Conservation (phyloP, 2,888 invertebrate species). For the Linnaemya tessellans region DNA sequence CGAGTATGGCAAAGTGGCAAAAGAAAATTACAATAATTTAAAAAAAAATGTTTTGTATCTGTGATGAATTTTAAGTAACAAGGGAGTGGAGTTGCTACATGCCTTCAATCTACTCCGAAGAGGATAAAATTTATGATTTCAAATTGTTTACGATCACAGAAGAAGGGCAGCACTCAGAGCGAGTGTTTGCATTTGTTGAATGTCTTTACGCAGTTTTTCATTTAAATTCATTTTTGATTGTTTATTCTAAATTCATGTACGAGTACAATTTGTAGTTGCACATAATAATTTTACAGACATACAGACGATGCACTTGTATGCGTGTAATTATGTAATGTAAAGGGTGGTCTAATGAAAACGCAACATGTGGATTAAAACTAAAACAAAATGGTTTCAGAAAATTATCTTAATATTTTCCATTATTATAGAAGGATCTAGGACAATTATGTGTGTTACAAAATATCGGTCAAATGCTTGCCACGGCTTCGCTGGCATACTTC, state of each 20-base stretch:
- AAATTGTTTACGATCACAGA: slow-evolving; percentile 13
- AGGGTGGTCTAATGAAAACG: no score
- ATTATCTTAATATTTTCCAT: no score
- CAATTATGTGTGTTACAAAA: no score
- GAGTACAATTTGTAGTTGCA: not conserved
- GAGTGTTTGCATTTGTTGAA: slow-evolving; percentile 45
- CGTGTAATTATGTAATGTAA: no score
- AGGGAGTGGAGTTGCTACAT: slow-evolving; percentile 46
- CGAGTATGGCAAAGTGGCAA: not conserved
- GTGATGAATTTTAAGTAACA: slow-evolving; percentile 62
- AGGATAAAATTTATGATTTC: slow-evolving; percentile 66
- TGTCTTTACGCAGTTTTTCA: slow-evolving; percentile 39
- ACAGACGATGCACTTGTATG: no score
- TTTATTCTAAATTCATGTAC: not conserved
- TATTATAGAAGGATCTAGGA: no score
- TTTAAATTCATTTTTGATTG: slow-evolving; percentile 16
- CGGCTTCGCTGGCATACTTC: no score
- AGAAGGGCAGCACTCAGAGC: slow-evolving; percentile 28
- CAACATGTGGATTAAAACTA: no score
- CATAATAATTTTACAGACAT: not conserved
- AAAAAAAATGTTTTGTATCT: slow-evolving; percentile 25
- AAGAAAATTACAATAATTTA: slow-evolving; percentile 59
- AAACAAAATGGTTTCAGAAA: no score
- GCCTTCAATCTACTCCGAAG: slow-evolving; percentile 47
- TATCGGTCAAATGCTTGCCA: no score